A percentile compares a stretch with the other conserved stretches of the same genome.
Conservation (phyloP, 2,797 vertebrate species). For the Enteromius afrohamiltoni region DNA sequence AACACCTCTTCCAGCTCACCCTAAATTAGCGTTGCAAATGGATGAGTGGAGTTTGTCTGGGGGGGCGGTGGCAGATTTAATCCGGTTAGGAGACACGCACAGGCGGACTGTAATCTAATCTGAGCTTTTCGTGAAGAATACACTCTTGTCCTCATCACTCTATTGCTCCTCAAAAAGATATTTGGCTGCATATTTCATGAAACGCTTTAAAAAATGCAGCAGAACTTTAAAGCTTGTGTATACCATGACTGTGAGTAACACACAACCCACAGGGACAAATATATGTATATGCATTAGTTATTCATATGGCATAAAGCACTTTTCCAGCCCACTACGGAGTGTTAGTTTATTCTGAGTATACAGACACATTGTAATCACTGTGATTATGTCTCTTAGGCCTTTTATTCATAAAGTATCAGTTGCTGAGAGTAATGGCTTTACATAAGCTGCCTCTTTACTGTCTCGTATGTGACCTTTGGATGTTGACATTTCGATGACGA, state of each 20-base stretch:
- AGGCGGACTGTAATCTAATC: conserved; percentile 61
- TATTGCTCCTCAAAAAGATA: conserved; percentile 32
- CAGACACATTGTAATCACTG: conserved; percentile 47
- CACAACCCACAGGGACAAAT: conserved; percentile 1
- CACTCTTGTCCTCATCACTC: conserved; percentile 32
- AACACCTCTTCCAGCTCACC: conserved; percentile 30
- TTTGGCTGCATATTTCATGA: conserved; percentile 23
- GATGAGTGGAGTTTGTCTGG: conserved; percentile 21
- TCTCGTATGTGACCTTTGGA: conserved; percentile 58
- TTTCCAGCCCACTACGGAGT: conserved; percentile 15
- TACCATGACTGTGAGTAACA: background rate
- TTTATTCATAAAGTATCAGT: conserved; percentile 58
- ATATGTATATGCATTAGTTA: conserved; percentile 41
- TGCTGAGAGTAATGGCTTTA: conserved; percentile 61
- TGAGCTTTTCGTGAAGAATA: conserved; percentile 48
- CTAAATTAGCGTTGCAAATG: conserved; percentile 57
- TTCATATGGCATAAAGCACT: conserved; percentile 29
- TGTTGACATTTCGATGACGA: conserved; percentile 58
- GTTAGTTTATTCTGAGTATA: conserved; percentile 50
- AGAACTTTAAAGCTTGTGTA: conserved; percentile 8
- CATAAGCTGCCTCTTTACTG: conserved; percentile 54
- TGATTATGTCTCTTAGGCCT: conserved; percentile 55
- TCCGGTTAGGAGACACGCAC: conserved; percentile 61
- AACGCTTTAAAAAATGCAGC: background rate
- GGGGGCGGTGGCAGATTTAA: conserved; percentile 56